Conservation (phyloP, 1,140 invertebrate genomes). For the Trichoplusia ni region DNA sequence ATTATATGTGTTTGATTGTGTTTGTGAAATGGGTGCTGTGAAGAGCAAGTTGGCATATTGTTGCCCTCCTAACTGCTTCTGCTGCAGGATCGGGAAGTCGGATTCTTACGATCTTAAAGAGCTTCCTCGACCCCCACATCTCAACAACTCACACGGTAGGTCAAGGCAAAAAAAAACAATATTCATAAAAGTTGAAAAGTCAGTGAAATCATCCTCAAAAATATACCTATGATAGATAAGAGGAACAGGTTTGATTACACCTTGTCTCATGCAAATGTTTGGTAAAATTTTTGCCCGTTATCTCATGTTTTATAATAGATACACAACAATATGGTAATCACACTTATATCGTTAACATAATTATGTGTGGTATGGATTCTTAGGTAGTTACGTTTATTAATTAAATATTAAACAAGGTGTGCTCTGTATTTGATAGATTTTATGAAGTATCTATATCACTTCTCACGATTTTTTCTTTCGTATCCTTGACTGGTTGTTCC, state of each 20-base stretch:
- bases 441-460: too few species aligned
- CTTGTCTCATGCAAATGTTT: not conserved
- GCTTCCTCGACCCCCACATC: conserved; percentile 60
- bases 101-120: conserved; percentile 66
- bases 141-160: conserved; percentile 57
- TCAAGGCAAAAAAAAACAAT: too few species aligned
- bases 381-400: too few species aligned
- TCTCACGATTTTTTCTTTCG: too few species aligned
- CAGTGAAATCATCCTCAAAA: too few species aligned
- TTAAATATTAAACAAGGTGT: too few species aligned
- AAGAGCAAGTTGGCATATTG: conserved; percentile 56
- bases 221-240: too few species aligned
- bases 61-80: conserved; percentile 49
- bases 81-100: conserved; percentile 46
- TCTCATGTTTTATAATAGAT: conserved; percentile 24
- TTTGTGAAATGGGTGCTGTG: conserved; percentile 57
- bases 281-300: not conserved
- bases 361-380: too few species aligned
- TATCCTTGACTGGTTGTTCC: too few species aligned
- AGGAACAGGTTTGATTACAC: conserved; percentile 6
- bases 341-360: not conserved
- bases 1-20: conserved; percentile 33
- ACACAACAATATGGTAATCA: not conserved
- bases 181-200: too few species aligned
- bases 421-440: too few species aligned